phyloP scores from a whole-genome alignment of 2,113 vertebrate species.

The Argyrosomus japonicus region DNA sequence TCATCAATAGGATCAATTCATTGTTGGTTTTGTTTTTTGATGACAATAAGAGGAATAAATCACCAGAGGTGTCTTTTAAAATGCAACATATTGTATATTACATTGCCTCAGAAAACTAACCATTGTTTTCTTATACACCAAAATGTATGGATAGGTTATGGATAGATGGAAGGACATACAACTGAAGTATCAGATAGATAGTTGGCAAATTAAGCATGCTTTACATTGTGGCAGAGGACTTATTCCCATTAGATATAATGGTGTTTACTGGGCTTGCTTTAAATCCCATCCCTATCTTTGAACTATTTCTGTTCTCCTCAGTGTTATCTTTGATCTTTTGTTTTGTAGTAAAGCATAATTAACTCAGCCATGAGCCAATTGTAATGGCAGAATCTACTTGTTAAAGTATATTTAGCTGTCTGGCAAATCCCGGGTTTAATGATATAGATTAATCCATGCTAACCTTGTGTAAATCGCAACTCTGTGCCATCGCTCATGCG shows the following conservation, averaged over 20 bases:
- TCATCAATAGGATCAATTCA: not conserved
- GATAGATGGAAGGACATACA: not conserved
- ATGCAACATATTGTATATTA: not conserved
- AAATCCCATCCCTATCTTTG: constrained; percentile 14
- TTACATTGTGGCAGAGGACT: constrained; percentile 12
- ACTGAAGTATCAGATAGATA: not conserved
- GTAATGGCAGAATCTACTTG: constrained; percentile 48
- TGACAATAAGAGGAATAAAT: not conserved
- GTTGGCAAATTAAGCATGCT: constrained; percentile 3
- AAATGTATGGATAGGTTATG: too few relatives aligned
- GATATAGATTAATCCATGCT: constrained; percentile 63
- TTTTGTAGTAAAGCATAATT: constrained; percentile 59
- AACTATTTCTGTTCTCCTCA: constrained; percentile 40
- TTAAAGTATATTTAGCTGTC: constrained; percentile 56
- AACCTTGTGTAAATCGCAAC: constrained; percentile 60
- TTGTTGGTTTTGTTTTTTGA: not conserved
- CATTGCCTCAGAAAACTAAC: not conserved
- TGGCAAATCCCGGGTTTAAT: constrained; percentile 49
- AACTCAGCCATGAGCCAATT: constrained; percentile 52
- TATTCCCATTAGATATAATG: constrained; percentile 26
- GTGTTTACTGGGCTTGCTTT: constrained; percentile 50
- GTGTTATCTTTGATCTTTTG: constrained; percentile 55
- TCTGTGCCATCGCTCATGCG: constrained; percentile 31
- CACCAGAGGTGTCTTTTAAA: too few relatives aligned
- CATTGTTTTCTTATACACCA: not conserved